Percentiles rank a stretch among this genome's conserved stretches.
These are phyloP conservation scores for crab-eating macaque (Macaca fascicularis) DNA, from an alignment of 2,113 vertebrate genomes.

Conservation along the genomic window DNA sequence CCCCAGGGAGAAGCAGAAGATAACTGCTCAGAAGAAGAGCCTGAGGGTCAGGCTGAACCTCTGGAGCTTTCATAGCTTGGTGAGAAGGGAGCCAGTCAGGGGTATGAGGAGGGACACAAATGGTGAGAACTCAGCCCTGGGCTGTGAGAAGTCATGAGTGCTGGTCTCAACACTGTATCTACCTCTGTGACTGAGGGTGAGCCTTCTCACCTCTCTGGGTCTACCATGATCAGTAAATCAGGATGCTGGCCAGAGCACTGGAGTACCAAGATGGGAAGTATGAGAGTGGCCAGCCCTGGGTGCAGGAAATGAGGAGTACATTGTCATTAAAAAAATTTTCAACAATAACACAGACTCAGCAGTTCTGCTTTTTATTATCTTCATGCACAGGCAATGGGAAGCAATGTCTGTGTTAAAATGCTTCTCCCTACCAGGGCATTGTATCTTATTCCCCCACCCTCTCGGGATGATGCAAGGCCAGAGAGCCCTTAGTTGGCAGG, in stretches of 20 bases:
- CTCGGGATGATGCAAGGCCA: background rate
- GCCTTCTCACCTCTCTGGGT: background rate
- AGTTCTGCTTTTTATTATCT: background rate
- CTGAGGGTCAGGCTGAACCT: background rate
- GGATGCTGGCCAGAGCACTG: background rate
- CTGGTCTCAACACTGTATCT: too few relatives aligned
- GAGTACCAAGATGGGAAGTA: background rate
- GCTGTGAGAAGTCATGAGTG: rapidly evolving
- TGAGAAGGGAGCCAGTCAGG: background rate
- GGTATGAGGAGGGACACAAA: background rate
- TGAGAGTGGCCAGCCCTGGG: background rate
- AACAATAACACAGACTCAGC: background rate
- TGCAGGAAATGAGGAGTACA: background rate
- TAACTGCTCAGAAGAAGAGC: background rate
- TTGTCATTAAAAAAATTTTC: background rate
- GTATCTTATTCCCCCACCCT: too few relatives aligned
- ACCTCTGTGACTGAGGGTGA: background rate
- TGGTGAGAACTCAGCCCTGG: rapidly evolving
- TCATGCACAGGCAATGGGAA: background rate
- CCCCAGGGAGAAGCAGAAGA: background rate
- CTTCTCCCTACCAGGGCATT: background rate
- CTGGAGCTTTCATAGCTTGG: background rate
- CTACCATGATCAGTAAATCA: rapidly evolving
- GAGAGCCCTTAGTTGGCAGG: background rate
- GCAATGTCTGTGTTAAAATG: background rate